These are phyloP conservation scores for Thunnus maccoyii DNA, from an alignment of 2,113 vertebrate species.

Conservation along the genomic window DNA sequence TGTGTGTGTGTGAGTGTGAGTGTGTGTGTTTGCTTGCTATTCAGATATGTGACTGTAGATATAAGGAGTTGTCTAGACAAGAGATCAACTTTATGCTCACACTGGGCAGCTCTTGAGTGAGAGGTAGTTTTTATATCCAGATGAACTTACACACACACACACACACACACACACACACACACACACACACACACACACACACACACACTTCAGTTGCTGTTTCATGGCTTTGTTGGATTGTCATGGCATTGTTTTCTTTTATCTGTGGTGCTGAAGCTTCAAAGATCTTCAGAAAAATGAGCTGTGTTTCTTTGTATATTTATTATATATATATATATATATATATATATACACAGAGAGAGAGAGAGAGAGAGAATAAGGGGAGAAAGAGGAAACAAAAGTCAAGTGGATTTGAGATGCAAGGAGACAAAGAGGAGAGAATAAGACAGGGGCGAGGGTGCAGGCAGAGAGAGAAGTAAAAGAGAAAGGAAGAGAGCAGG, in stretches of 20 bases:
- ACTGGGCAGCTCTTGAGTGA: slow-evolving; percentile 5
- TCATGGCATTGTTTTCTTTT: slow-evolving; percentile 28
- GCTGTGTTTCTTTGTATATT: slow-evolving; percentile 1
- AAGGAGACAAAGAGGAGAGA: slow-evolving; percentile 1
- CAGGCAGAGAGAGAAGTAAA: neutral
- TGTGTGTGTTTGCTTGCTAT: neutral
- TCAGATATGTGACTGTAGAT: neutral
- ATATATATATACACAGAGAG: neutral
- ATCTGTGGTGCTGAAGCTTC: slow-evolving; percentile 14
- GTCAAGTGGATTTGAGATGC: neutral
- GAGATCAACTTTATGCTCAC: slow-evolving; percentile 28
- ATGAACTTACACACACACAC: neutral
- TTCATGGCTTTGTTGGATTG: neutral
- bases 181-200: no score
- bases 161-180: slow-evolving; percentile 13
- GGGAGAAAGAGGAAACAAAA: no score
- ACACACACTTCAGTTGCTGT: neutral
- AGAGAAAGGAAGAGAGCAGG: neutral
- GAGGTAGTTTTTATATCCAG: slow-evolving; percentile 16
- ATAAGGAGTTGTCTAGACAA: slow-evolving; percentile 32
- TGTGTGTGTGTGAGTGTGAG: neutral
- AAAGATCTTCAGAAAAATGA: slow-evolving; percentile 39
- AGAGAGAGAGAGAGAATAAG: no score
- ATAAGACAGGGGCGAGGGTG: neutral
- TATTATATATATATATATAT: no score